A percentile compares a stretch with the other conserved stretches of the same genome.
Evolutionary conservation across 2,797 vertebrate genomes (phyloP).

Genomic region (Aratinga solstitialis): DNA sequence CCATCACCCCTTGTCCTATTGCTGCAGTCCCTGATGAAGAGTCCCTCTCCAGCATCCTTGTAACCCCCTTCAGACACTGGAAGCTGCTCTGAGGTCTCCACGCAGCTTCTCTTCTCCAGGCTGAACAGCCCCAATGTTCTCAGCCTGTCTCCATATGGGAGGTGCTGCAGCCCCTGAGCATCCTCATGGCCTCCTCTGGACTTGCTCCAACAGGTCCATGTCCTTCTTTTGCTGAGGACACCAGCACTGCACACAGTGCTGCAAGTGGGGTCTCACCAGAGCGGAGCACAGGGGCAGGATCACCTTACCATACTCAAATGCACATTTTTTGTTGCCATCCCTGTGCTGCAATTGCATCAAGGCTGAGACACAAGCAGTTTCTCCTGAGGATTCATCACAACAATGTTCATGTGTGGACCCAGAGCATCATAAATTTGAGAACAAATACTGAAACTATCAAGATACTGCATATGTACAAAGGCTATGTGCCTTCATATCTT

Average conservation of each 20-base stretch:
- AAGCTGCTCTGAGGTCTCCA: not conserved
- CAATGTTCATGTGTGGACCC: accelerated
- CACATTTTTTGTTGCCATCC: not conserved
- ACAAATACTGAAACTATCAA: not conserved
- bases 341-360: not conserved
- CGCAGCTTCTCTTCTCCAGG: not conserved
- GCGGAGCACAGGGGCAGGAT: not conserved
- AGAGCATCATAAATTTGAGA: not conserved
- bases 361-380: not conserved
- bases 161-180: not conserved
- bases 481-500: not conserved
- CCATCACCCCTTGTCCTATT: not conserved
- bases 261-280: not conserved
- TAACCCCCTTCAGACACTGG: not conserved
- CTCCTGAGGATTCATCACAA: not conserved
- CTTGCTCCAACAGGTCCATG: not conserved
- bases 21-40: not conserved
- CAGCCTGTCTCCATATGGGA: accelerated
- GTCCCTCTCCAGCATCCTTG: too few relatives aligned
- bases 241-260: not conserved
- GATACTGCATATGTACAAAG: not conserved
- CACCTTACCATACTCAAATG: not conserved
- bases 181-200: not conserved
- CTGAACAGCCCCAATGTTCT: not conserved
- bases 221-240: not conserved